A percentile compares a stretch with the other conserved stretches of the same genome.
Conservation (phyloP, 2,113 vertebrate species). For the Nerophis ophidion region DNA sequence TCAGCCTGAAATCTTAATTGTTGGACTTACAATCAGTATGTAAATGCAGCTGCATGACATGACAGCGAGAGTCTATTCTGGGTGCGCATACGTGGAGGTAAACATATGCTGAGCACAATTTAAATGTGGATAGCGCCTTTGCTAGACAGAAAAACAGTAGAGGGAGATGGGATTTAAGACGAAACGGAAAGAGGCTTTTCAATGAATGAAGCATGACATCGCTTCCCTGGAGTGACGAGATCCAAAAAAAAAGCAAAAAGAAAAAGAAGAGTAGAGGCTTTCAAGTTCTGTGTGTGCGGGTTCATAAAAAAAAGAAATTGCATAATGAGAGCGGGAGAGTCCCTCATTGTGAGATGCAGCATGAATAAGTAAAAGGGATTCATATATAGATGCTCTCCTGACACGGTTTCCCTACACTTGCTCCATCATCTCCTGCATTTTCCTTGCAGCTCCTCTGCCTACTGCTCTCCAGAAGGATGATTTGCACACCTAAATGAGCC, state of each 20-base stretch:
- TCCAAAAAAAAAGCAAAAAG: constrained; percentile 49
- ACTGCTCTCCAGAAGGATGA: constrained; percentile 36
- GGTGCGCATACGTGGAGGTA: neutral
- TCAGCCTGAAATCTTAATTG: constrained; percentile 11
- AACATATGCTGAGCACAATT: constrained; percentile 2
- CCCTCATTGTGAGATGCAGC: constrained; percentile 50
- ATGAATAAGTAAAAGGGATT: constrained; percentile 63
- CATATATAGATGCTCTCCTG: constrained; percentile 49
- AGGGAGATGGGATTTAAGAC: constrained; percentile 44
- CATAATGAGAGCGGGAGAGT: constrained; percentile 63
- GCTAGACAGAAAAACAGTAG: neutral
- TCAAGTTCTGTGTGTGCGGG: constrained; percentile 41
- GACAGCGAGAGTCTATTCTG: neutral
- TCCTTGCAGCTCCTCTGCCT: constrained; percentile 10
- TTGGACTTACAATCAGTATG: constrained; percentile 14
- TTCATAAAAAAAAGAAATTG: constrained; percentile 45
- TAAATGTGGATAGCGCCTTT: constrained; percentile 26
- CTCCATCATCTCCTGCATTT: constrained; percentile 35
- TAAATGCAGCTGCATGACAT: constrained; percentile 1
- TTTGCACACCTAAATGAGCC: constrained; percentile 51
- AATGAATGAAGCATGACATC: constrained; percentile 60
- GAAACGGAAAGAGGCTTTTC: constrained; percentile 22
- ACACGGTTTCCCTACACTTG: constrained; percentile 28
- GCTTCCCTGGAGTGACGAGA: constrained; percentile 47
- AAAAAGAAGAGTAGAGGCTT: constrained; percentile 52